Base-by-base conservation (phyloP, 2,113 vertebrate genomes). In the Actenoides hombroni region DNA sequence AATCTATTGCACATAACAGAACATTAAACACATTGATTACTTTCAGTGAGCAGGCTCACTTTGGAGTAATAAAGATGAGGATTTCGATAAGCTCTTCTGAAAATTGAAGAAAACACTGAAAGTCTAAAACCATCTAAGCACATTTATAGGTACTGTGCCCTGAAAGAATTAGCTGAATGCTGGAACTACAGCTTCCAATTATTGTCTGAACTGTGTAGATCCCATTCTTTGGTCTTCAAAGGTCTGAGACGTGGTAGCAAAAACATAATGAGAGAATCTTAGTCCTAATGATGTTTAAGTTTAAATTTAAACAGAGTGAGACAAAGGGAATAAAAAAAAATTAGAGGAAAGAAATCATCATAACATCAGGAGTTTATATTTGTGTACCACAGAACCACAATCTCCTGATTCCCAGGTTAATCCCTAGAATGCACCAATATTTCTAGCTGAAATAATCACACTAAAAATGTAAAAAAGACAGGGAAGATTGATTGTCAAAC, bases 11-110 rank as follows among this genome's bases (percentile, higher is more conserved):
- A 93, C 16, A 81, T 88, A 95, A 57, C 70, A 81, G 65, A 95
- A 92, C 87, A 95, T 97, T 92, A 96, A 88, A 73, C 88, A 92
- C 69, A 88, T 70, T 35, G 91, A 91, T 87, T 82, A 9, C 24
- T 77, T 96, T 87, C 87, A 86, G 16, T 68, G 65, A 83, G 35
- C 37, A 92, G 94, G 33, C 51, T 97, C 48, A 92, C 84, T 94
- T 97, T 60, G 76, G n/a, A 83, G 37, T 92, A 97, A 96, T 93
- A 96, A 90, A 92, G 74, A 81, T 67, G 64, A 94, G 24, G 71
- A 57, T 80, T 92, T 78, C 17, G 90, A 60, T 46, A 92, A 94
- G 35, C 16, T 60, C 31, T 87, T 94, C 63, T 86, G 59, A 81
- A 96, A 93, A 93, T 2, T 76, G 69, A 97, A 82, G 56, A 48